phyloP scores from a whole-genome alignment of 2,113 vertebrate species.

The Xiphophorus maculatus region DNA sequence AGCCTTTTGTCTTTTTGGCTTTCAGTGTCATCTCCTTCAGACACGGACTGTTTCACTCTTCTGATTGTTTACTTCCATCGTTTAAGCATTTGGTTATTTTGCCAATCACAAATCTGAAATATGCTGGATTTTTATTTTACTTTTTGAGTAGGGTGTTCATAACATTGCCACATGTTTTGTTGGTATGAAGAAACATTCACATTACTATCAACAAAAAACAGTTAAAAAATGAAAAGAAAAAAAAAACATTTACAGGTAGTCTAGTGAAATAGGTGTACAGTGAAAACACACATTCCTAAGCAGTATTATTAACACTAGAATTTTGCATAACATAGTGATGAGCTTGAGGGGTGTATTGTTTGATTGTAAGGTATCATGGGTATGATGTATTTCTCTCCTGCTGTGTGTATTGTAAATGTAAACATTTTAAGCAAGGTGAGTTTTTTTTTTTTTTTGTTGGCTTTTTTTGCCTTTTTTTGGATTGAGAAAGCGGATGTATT shows the following conservation, averaged over 20 bases:
- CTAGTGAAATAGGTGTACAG: constrained; percentile 20
- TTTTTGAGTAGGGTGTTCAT: not conserved
- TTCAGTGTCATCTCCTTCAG: constrained; percentile 10
- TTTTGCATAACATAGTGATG: not conserved
- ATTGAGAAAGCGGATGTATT: constrained; percentile 20
- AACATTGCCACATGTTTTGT: not conserved
- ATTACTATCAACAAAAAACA: not conserved
- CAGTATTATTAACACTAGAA: constrained; percentile 10
- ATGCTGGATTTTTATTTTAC: not conserved
- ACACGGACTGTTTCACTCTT: not conserved
- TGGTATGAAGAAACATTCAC: not conserved
- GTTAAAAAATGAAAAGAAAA: not conserved
- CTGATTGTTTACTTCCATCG: not conserved
- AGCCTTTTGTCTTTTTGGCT: not conserved
- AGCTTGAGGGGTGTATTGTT: constrained; percentile 12
- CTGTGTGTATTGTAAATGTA: not conserved
- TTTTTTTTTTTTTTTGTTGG: too few relatives aligned
- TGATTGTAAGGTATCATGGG: constrained; percentile 15
- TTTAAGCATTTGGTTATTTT: not conserved
- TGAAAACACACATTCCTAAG: not conserved
- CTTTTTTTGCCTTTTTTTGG: not conserved
- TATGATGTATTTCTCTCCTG: not conserved
- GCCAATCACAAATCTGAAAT: not conserved
- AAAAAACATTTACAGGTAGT: not conserved
- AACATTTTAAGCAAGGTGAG: too few relatives aligned